These are phyloP conservation scores for Microtus ochrogaster DNA, from an alignment of 2,113 vertebrate species.

Conservation along the genomic window DNA sequence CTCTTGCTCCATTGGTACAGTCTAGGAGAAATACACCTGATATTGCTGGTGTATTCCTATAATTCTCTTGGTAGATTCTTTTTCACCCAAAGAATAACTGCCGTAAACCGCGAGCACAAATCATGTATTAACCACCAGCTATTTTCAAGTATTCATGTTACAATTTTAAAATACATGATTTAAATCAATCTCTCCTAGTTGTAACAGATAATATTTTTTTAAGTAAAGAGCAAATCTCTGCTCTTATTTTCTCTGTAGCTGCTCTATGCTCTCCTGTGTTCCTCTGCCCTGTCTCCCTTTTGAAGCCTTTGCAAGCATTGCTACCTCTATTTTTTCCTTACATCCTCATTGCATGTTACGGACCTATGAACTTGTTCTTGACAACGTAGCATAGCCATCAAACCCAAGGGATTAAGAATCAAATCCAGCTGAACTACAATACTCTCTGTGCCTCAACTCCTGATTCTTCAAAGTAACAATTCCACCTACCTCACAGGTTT, in stretches of 20 bases:
- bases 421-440: background rate
- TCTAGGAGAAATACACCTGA: background rate
- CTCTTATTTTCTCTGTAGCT: background rate
- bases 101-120: background rate
- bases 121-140: background rate
- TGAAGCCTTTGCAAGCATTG: background rate
- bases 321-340: background rate
- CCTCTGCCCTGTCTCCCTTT: background rate
- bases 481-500: background rate
- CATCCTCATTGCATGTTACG: background rate
- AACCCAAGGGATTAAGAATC: background rate
- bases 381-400: background rate
- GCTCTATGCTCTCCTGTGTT: background rate
- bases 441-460: background rate
- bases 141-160: conserved; percentile 14
- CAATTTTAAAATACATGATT: background rate
- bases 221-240: background rate
- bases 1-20: background rate
- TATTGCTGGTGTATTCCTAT: background rate
- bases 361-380: background rate
- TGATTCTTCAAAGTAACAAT: conserved; percentile 12
- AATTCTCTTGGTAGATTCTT: background rate
- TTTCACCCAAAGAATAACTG: background rate
- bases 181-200: background rate
- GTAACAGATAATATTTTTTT: background rate